Percentiles rank a stretch among this genome's conserved stretches.
Conservation (phyloP, 2,113 vertebrate genomes). For the Zootoca vivipara region DNA sequence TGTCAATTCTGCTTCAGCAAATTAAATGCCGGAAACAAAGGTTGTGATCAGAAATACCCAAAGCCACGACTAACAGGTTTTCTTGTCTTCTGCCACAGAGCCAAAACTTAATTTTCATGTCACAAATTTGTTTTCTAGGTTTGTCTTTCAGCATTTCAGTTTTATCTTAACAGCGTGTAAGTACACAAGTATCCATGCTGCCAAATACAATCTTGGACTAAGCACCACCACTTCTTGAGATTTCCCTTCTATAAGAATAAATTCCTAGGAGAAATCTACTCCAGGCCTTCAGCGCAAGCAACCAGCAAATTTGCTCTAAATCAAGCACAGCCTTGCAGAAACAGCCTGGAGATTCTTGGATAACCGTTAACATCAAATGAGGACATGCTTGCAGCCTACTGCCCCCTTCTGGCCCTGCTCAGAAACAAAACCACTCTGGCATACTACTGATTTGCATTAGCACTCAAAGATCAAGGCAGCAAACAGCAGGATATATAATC, state of each 20-base stretch:
- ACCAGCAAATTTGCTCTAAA: background rate
- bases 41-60: background rate
- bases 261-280: background rate
- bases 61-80: background rate
- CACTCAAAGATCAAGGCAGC: background rate
- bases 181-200: background rate
- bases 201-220: background rate
- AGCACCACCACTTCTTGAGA: background rate
- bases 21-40: background rate
- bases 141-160: background rate
- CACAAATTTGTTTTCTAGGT: background rate
- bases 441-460: background rate
- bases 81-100: background rate
- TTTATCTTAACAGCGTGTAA: background rate
- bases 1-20: background rate
- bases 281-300: background rate
- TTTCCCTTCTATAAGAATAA: too few relatives aligned
- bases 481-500: background rate
- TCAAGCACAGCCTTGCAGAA: background rate
- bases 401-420: background rate
- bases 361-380: background rate
- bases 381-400: background rate
- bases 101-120: background rate
- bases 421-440: background rate
- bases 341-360: background rate